Base-by-base conservation (phyloP, 1,140 invertebrate species). In the Hormaphis cornu region DNA sequence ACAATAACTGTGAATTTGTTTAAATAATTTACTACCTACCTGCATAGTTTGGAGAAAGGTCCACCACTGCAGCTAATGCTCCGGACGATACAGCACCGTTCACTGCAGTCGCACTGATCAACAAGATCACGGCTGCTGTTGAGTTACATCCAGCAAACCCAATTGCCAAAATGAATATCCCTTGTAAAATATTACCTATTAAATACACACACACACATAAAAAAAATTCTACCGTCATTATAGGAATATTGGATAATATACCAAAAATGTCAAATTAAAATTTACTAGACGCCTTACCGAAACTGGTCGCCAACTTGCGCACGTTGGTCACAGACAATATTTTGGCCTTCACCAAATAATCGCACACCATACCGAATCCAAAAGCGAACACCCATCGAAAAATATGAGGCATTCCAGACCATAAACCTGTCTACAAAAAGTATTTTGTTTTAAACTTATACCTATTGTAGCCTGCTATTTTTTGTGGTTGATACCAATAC, bases 31-130 rank as follows among this genome's bases (percentile, higher is more conserved):
- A 16, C 12, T 26, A 76, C 75, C 76, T 74, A 80, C 82, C 82
- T 18, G 85, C 85, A 77, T 85, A 87, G 77, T 87, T 88, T 2
- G 86, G 86, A 53, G 84, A 83, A 12, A 87, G 77, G 72, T 88
- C 86, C 3, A 88, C 84, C 22, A 86, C 79, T 22, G 78, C 81
- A 1, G 86, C 81, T 33, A 87, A 75, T 0, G 82, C 81, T 2
- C 86, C 85, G 0, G 85, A 83, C 1, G 86, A 86, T 1, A 86
- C 80, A 0, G 85, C 83, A 3, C 87, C 87, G 74, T 84, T 84
- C 2, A 83, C 77, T 10, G 81, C 81, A 2, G 82, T 83, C 0
- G 86, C 85, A 12, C 82, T 56, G 35, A 84, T 84, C 63, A 88
- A 78, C 69, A 86, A 82, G 3, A 84, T 70, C 20, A 85, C 81